Percentiles rank a stretch among this genome's conserved stretches.
Evolutionary conservation across 2,888 invertebrate genomes (phyloP).

Genomic region (Sclerodermus sp.): DNA sequence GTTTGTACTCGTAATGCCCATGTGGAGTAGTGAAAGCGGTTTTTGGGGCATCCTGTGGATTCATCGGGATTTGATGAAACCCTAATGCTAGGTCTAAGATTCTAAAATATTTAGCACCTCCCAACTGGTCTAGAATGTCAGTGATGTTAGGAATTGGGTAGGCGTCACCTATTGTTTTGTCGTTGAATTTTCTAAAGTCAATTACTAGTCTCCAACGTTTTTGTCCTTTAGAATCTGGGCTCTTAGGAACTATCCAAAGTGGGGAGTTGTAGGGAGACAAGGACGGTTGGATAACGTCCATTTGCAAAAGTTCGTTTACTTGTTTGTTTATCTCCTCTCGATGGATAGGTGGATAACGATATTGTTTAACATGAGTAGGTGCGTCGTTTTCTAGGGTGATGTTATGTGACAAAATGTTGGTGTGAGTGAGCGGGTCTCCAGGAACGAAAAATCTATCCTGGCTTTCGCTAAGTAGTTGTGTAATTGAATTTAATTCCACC

Average conservation of each 20-base stretch:
- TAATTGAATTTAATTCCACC: neutral
- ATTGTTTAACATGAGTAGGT: conserved; percentile 3
- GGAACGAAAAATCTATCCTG: neutral
- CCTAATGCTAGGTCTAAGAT: neutral
- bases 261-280: conserved; percentile 1
- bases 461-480: neutral
- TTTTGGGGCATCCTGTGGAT: neutral
- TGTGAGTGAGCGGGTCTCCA: neutral
- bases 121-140: too few relatives aligned
- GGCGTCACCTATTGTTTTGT: neutral
- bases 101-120: neutral
- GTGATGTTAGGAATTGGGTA: neutral
- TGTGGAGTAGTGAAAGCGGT: too few relatives aligned
- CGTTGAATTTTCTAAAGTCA: conserved; percentile 1
- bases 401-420: neutral
- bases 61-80: conserved; percentile 1
- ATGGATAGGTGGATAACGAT: neutral
- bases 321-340: conserved; percentile 2
- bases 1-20: too few relatives aligned
- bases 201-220: neutral
- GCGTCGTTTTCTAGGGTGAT: neutral
- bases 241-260: too few relatives aligned
- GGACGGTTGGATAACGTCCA: neutral
- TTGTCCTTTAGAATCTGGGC: neutral
- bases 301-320: neutral